Conservation (phyloP, 2,113 vertebrate genomes). For the Vulpes vulpes region DNA sequence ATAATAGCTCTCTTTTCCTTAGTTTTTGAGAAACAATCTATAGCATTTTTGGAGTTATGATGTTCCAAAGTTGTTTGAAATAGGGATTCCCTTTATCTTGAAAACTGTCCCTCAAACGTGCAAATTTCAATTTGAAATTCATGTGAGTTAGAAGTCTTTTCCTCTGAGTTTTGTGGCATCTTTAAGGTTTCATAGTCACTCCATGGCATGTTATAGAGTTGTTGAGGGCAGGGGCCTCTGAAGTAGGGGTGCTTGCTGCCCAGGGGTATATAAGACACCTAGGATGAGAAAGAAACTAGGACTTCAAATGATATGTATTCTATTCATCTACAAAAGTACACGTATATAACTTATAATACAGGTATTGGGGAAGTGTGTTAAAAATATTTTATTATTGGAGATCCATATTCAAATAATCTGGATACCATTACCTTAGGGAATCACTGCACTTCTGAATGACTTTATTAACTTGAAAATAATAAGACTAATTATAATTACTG, state of each 20-base stretch:
- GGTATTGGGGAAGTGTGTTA: not conserved
- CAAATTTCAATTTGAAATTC: too few relatives aligned
- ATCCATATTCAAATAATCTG: not conserved
- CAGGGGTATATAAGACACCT: not conserved
- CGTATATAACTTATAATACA: not conserved
- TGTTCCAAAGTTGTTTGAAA: too few relatives aligned
- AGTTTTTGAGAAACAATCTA: too few relatives aligned
- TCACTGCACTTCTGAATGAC: not conserved
- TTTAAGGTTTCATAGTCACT: not conserved
- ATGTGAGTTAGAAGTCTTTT: not conserved
- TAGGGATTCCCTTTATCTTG: too few relatives aligned
- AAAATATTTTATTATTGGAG: not conserved
- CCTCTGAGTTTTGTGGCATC: not conserved
- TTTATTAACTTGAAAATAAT: not conserved
- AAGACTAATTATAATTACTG: not conserved
- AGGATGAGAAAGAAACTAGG: not conserved
- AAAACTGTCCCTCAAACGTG: too few relatives aligned
- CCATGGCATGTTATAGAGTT: not conserved
- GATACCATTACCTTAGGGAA: not conserved
- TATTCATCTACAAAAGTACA: not conserved
- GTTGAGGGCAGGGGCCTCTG: not conserved
- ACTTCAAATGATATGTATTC: not conserved
- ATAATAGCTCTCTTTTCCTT: too few relatives aligned
- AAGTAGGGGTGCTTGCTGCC: not conserved
- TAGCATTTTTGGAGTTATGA: too few relatives aligned